These are phyloP conservation scores for Anagrus nilaparvatae DNA, from an alignment of 1,140 invertebrate species.

Conservation along the genomic window DNA sequence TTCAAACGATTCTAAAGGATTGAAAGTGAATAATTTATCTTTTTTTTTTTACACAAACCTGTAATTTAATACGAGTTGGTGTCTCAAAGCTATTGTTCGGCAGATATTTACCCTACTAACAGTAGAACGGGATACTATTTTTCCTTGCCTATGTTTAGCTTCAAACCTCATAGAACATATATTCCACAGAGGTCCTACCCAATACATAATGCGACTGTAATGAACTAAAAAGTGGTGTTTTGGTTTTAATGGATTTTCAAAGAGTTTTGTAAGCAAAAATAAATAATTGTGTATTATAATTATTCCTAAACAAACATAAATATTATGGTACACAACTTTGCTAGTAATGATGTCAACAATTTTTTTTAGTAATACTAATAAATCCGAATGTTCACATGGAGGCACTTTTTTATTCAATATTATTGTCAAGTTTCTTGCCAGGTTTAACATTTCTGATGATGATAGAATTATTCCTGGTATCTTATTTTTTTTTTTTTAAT, in stretches of 20 bases:
- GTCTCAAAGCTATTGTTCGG: too few relatives aligned
- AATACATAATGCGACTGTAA: conserved; percentile 10
- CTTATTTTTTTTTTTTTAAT: conserved; percentile 13
- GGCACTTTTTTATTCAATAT: conserved; percentile 13
- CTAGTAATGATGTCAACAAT: conserved; percentile 11
- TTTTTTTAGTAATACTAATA: conserved; percentile 9
- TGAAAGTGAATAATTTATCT: conserved; percentile 2
- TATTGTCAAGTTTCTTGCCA: conserved; percentile 12
- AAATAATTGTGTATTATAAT: conserved; percentile 8
- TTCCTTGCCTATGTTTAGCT: conserved; percentile 15
- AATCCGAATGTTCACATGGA: conserved; percentile 8
- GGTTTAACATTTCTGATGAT: conserved; percentile 13
- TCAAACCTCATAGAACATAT: conserved; percentile 12
- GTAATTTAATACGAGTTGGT: conserved; percentile 16
- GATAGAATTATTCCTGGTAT: too few relatives aligned
- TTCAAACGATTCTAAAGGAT: too few relatives aligned
- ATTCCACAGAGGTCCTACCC: conserved; percentile 11
- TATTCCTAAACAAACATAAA: conserved; percentile 1
- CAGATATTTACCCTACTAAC: conserved; percentile 14
- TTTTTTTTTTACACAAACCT: conserved; percentile 8
- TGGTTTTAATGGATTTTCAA: conserved; percentile 10
- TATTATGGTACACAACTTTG: neutral
- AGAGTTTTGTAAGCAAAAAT: conserved; percentile 3
- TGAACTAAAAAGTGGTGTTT: conserved; percentile 14
- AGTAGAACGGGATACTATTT: conserved; percentile 10